These are phyloP conservation scores for Drosophila burlai DNA, from an alignment of 1,140 invertebrate genomes.

Conservation along the genomic window DNA sequence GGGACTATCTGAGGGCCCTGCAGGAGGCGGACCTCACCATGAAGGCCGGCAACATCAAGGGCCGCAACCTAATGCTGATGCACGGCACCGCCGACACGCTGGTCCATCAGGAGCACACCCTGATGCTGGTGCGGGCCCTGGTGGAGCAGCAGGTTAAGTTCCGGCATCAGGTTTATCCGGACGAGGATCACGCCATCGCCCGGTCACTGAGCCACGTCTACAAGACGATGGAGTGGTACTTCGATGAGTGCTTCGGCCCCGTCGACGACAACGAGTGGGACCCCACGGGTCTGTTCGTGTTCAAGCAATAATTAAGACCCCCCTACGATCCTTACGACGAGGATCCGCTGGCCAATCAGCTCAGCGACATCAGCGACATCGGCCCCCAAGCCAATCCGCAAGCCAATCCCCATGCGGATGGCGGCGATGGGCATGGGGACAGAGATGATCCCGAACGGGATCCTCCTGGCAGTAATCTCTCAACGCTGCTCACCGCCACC, in stretches of 20 bases:
- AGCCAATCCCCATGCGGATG: constrained; percentile 13
- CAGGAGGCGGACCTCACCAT: constrained; percentile 91
- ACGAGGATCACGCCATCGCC: constrained; percentile 91
- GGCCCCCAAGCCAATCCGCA: constrained; percentile 25
- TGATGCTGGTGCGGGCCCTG: constrained; percentile 92
- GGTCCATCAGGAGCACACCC: constrained; percentile 94
- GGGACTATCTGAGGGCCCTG: constrained; percentile 89
- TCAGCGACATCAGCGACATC: constrained; percentile 64
- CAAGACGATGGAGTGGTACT: constrained; percentile 93
- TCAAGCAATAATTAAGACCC: constrained; percentile 85
- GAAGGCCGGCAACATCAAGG: constrained; percentile 88
- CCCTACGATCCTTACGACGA: constrained; percentile 81
- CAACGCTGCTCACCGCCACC: constrained; percentile 37
- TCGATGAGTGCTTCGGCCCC: constrained; percentile 92
- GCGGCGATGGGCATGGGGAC: constrained; percentile 18
- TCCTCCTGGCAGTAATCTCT: constrained; percentile 38
- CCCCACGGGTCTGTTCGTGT: constrained; percentile 84
- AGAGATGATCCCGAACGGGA: constrained; percentile 9
- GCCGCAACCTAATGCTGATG: constrained; percentile 88
- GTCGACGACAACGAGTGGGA: constrained; percentile 91
- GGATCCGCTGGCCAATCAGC: constrained; percentile 78
- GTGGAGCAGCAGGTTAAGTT: constrained; percentile 91
- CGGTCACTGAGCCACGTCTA: constrained; percentile 91
- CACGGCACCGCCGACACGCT: constrained; percentile 93
- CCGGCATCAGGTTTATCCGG: constrained; percentile 93